A percentile compares a stretch with the other conserved stretches of the same genome.
These are phyloP conservation scores for Gnathonemus longibarbis DNA, from an alignment of 2,113 vertebrate genomes.

Conservation along the genomic window DNA sequence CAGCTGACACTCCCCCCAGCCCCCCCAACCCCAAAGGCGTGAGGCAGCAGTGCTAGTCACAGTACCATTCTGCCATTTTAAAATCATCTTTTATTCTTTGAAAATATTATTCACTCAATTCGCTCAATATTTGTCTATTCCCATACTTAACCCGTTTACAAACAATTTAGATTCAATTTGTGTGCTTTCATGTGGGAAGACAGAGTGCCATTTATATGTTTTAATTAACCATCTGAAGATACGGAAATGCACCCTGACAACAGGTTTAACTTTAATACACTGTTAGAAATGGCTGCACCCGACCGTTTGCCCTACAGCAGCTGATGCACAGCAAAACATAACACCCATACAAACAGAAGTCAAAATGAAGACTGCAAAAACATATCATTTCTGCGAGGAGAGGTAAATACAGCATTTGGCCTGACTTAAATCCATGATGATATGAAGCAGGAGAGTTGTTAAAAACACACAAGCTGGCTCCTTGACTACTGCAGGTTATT, in stretches of 20 bases:
- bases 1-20: not conserved
- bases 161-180: not conserved
- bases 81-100: not conserved
- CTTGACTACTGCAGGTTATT: not conserved
- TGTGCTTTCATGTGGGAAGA: not conserved
- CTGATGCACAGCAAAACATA: not conserved
- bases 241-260: not conserved
- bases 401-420: not conserved
- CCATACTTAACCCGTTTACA: not conserved
- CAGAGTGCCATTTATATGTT: not conserved
- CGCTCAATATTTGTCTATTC: not conserved
- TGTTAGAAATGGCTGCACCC: not conserved
- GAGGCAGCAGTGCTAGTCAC: not conserved
- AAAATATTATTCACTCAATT: not conserved
- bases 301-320: not conserved
- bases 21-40: not conserved
- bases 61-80: not conserved
- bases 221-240: not conserved
- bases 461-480: not conserved
- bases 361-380: not conserved
- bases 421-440: not conserved
- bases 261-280: not conserved
- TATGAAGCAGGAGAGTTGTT: not conserved
- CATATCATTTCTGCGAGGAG: not conserved
- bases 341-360: not conserved